Evolutionary conservation across 2,113 vertebrate genomes (phyloP).

Genomic region (Colinus virginianus): DNA sequence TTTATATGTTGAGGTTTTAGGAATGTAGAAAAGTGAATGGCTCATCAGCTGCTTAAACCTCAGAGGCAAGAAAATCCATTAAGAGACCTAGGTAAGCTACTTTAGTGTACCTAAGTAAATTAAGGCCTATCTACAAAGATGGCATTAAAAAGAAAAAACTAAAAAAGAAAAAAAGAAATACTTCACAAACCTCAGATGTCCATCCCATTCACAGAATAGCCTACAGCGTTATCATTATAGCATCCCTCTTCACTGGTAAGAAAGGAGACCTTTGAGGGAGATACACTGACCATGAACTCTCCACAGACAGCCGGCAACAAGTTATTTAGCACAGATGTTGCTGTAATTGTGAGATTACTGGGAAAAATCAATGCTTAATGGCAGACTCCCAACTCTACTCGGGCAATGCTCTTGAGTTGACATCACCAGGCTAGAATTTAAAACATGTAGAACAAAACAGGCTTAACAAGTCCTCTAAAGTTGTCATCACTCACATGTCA

Average conservation of each 20-base stretch:
- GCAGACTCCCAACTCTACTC: conserved; percentile 47
- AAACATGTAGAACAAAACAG: conserved; percentile 58
- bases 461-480: conserved; percentile 42
- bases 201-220: background rate
- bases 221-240: background rate
- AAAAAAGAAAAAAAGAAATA: background rate
- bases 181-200: background rate
- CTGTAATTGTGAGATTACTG: conserved; percentile 74
- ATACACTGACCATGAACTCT: conserved; percentile 35
- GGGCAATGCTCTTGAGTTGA: conserved; percentile 56
- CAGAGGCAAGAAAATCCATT: background rate
- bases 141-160: background rate
- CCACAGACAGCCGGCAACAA: conserved; percentile 36
- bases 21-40: background rate
- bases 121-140: background rate
- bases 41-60: background rate
- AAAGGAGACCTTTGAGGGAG: conserved; percentile 11
- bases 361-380: conserved; percentile 71
- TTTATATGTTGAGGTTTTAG: background rate
- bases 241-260: background rate
- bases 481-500: background rate
- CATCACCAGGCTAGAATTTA: conserved; percentile 59
- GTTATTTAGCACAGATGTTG: conserved; percentile 75
- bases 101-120: background rate
- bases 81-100: background rate